Evolutionary conservation across 1,140 invertebrate species (phyloP).

Genomic region (Phortica variegata): DNA sequence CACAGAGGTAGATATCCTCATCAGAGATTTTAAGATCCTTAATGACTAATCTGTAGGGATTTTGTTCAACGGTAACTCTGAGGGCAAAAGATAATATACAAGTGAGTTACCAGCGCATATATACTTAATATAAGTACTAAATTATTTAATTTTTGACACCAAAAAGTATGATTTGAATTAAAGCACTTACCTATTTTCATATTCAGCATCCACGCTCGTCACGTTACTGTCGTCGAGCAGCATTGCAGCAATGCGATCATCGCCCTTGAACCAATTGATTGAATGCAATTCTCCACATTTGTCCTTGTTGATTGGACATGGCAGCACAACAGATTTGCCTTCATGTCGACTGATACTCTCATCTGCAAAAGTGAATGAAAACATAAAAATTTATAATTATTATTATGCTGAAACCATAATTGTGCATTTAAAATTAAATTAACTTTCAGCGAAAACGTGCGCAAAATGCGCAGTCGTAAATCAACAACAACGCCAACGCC

Average conservation of each 20-base stretch:
- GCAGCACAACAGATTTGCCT: constrained; percentile 71
- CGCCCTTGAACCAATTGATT: constrained; percentile 86
- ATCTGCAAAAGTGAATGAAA: constrained; percentile 35
- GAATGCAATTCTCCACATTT: constrained; percentile 82
- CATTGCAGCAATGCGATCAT: constrained; percentile 75
- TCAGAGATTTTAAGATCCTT: constrained; percentile 53
- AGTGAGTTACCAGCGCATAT: too few relatives aligned
- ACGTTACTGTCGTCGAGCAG: constrained; percentile 75
- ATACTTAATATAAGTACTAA: not conserved
- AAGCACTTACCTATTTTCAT: constrained; percentile 68
- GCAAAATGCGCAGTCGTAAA: not conserved
- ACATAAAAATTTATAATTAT: constrained; percentile 14
- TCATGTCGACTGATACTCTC: constrained; percentile 47
- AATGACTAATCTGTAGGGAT: constrained; percentile 51
- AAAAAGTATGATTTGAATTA: not conserved
- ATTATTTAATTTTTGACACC: not conserved
- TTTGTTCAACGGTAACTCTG: constrained; percentile 51
- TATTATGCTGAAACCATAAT: constrained; percentile 18
- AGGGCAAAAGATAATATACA: not conserved
- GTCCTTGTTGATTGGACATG: constrained; percentile 73
- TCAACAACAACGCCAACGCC: not conserved
- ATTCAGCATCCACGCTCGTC: constrained; percentile 66
- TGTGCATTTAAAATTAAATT: constrained; percentile 19
- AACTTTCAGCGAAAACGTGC: constrained; percentile 1
- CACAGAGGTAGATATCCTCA: constrained; percentile 56